Base-by-base conservation (phyloP, 64 coral and sea anemone genomes). In the Montipora capricornis region DNA sequence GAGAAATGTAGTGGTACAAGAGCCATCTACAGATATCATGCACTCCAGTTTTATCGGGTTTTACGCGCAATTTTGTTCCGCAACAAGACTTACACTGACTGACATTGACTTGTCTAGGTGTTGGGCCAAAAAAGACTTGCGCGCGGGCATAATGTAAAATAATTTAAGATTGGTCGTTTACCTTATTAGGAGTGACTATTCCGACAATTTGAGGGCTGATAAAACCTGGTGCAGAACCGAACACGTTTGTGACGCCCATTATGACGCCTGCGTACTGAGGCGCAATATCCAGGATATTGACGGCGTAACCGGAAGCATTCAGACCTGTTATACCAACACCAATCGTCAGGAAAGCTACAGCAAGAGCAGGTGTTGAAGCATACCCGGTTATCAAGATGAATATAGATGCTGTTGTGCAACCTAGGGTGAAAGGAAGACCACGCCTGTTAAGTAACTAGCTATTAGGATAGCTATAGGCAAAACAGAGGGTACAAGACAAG, bases 241-340 rank as follows among this genome's bases (percentile, higher is more conserved):
- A 99, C 64, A 99, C 95, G 48, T 99, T 99, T 19, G 95, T 99
- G 2, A 99, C 95, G 6, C 98, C 98, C 98, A 99, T 99, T 6
- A 99, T 99, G 49, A 99, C 95, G 73, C 98, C 98, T 9, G 98
- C 98, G 47, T 94, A 99, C 69, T 94, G 93, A n/a, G 98, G 98
- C 13, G 98, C 98, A 81, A 99, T 99, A 94, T 99, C 98, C 11
- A 99, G 93, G 44, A 99, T 94, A 87, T 99, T 99, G 51, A 99
- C 98, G 2, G 98, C 98, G 92, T 99, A 99, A 80, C 98, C 98
- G 5, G 98, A 92, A 0, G 98, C 98, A 69, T 99, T 99, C 26
- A 99, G 75, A 50, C 98, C 98, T 9, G 98, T 99, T 24, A 99
- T 99, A 44, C 98, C 98, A 8, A 99, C 98, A 60, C 98, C 98